Percentiles rank a stretch among this genome's conserved stretches.
These are phyloP conservation scores for Lasioglossum zephyrum DNA, from an alignment of 2,888 invertebrate species.

Conservation along the genomic window DNA sequence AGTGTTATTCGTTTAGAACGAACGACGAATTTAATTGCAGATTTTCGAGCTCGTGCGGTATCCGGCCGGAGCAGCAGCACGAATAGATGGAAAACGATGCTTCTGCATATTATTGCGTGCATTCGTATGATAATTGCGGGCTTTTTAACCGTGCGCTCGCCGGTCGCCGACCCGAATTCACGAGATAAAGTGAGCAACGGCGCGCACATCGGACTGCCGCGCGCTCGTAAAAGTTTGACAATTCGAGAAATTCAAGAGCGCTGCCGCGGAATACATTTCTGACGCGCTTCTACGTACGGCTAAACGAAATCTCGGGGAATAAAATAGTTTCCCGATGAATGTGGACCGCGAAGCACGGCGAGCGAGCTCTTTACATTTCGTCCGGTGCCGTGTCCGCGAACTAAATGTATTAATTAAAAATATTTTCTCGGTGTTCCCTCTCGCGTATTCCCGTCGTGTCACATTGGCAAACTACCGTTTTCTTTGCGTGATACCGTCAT, in stretches of 20 bases:
- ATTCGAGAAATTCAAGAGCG: constrained; percentile 54
- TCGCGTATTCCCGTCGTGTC: neutral
- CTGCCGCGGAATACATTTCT: constrained; percentile 33
- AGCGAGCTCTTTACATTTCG: constrained; percentile 20
- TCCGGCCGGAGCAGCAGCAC: constrained; percentile 12
- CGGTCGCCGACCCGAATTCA: constrained; percentile 39
- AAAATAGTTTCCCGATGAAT: constrained; percentile 51
- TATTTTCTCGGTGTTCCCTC: neutral
- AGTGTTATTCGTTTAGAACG: constrained; percentile 9
- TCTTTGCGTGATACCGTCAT: neutral
- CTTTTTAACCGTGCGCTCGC: constrained; percentile 33
- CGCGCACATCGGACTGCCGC: neutral
- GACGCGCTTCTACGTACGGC: constrained; percentile 33
- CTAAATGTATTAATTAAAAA: constrained; percentile 53
- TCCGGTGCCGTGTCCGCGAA: neutral
- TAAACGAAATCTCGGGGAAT: constrained; percentile 41
- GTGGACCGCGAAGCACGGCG: constrained; percentile 35
- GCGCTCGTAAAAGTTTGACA: constrained; percentile 58
- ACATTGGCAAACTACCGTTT: constrained; percentile 6
- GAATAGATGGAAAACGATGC: constrained; percentile 28
- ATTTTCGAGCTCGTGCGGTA: constrained; percentile 7
- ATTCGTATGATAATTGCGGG: constrained; percentile 53
- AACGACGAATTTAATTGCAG: neutral
- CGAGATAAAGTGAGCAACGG: constrained; percentile 31
- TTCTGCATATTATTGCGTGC: constrained; percentile 44